phyloP scores from a whole-genome alignment of 2,888 invertebrate species.

The Alloscopus bannaensis region DNA sequence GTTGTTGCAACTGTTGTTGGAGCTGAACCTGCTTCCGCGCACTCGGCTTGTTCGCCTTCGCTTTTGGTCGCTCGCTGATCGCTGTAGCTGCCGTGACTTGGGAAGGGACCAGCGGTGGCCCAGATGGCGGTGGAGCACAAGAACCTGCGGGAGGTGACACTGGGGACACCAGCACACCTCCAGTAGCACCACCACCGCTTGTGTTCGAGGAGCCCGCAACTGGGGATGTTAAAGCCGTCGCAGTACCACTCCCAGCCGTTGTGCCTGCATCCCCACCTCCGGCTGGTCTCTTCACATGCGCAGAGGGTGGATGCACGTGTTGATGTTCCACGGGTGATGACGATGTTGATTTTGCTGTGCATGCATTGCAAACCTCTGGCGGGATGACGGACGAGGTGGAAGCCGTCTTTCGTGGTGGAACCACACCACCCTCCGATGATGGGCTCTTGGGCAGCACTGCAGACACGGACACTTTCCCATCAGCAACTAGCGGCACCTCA shows the following conservation, averaged over 20 bases:
- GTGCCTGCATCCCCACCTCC: slow-evolving; percentile 74
- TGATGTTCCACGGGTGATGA: slow-evolving; percentile 74
- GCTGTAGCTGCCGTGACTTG: slow-evolving; percentile 78
- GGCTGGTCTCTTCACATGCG: slow-evolving; percentile 71
- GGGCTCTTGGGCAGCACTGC: slow-evolving; percentile 27
- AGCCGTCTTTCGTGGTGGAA: slow-evolving; percentile 59
- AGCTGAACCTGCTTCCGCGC: slow-evolving; percentile 75
- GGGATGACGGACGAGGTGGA: slow-evolving; percentile 41
- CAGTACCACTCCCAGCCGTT: not conserved
- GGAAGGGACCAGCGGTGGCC: slow-evolving; percentile 73
- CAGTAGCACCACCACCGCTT: slow-evolving; percentile 31
- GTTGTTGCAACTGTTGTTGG: slow-evolving; percentile 76
- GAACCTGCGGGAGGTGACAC: slow-evolving; percentile 44
- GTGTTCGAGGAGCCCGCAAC: slow-evolving; percentile 26
- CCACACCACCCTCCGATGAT: slow-evolving; percentile 10
- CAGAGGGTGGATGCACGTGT: slow-evolving; percentile 72
- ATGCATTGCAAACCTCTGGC: slow-evolving; percentile 44
- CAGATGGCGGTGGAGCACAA: slow-evolving; percentile 52
- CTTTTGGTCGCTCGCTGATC: slow-evolving; percentile 89
- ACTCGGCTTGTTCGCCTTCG: slow-evolving; percentile 77
- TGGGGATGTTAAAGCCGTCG: slow-evolving; percentile 31
- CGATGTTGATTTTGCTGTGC: slow-evolving; percentile 60
- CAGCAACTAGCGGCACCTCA: slow-evolving; percentile 52
- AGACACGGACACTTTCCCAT: slow-evolving; percentile 59
- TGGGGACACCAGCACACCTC: slow-evolving; percentile 54